Conservation (phyloP, 2,113 vertebrate species). For the Halcyon senegalensis region DNA sequence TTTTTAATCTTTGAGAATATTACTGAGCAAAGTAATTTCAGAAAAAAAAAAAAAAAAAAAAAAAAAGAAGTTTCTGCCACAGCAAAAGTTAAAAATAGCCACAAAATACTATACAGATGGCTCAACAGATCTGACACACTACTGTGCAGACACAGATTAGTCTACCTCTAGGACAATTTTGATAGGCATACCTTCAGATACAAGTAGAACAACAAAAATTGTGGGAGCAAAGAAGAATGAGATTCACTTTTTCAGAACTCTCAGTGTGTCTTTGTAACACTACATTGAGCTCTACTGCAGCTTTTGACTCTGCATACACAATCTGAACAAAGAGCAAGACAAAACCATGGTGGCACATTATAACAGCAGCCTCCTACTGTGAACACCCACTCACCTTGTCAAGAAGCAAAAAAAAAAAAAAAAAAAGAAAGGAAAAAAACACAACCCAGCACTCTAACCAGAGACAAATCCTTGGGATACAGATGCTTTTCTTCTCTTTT, state of each 20-base stretch:
- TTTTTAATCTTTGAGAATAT: not conserved
- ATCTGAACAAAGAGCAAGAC: slow-evolving; percentile 32
- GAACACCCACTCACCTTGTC: slow-evolving; percentile 4
- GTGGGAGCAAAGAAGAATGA: not conserved
- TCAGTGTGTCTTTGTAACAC: not conserved
- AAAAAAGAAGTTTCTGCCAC: not conserved
- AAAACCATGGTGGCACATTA: not conserved
- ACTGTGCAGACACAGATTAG: not conserved
- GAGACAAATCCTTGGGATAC: not conserved
- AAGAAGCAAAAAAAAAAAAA: not conserved
- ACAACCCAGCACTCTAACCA: not conserved
- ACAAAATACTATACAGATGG: slow-evolving; percentile 45
- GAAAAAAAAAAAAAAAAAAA: not conserved
- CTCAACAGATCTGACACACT: slow-evolving; percentile 18
- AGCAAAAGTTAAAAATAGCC: slow-evolving; percentile 42
- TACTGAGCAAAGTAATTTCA: not conserved
- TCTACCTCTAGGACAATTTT: slow-evolving; percentile 11
- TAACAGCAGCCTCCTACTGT: not conserved
- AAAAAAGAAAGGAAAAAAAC: not conserved
- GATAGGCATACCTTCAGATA: not conserved
- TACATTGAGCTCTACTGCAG: not conserved
- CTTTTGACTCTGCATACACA: not conserved
- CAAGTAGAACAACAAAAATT: not conserved
- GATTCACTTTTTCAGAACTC: not conserved
- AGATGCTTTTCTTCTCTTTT: not conserved